phyloP scores from a whole-genome alignment of 2,888 invertebrate species.

The Spilarctia lutea region DNA sequence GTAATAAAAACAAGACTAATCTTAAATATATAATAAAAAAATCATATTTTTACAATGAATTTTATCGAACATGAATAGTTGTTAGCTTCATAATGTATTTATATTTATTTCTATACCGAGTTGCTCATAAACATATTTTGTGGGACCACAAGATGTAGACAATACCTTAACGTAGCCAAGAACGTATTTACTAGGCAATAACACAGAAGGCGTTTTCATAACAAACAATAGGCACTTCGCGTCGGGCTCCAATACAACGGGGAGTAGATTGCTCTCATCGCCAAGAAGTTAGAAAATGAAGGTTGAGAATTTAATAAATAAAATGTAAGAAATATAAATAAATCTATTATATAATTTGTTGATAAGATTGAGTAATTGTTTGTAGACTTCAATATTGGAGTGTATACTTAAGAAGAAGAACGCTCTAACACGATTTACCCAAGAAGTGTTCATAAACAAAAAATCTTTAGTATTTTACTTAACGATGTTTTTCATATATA shows the following conservation, averaged over 20 bases:
- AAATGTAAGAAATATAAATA: neutral
- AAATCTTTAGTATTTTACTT: neutral
- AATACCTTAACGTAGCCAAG: conserved; percentile 38
- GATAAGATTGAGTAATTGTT: neutral
- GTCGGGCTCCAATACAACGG: conserved; percentile 46
- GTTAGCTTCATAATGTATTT: conserved; percentile 24
- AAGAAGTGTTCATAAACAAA: neutral
- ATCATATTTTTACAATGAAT: neutral
- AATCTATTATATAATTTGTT: neutral
- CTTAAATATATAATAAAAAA: no score
- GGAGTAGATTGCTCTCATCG: conserved; percentile 56
- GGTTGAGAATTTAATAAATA: conserved; percentile 30
- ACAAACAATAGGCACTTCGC: conserved; percentile 57
- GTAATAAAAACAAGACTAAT: neutral
- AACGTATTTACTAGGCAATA: conserved; percentile 51
- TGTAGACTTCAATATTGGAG: neutral
- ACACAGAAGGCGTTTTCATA: conserved; percentile 60
- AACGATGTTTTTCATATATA: neutral
- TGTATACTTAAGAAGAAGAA: neutral
- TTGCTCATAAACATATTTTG: conserved; percentile 36
- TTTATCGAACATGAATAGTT: conserved; percentile 1
- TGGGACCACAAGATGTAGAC: conserved; percentile 28
- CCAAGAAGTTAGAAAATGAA: conserved; percentile 54
- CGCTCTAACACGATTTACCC: neutral
- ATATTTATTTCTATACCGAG: conserved; percentile 18